A percentile compares a stretch with the other conserved stretches of the same genome.
Evolutionary conservation across 2,113 vertebrate genomes (phyloP).

Genomic region (Albula glossodonta): DNA sequence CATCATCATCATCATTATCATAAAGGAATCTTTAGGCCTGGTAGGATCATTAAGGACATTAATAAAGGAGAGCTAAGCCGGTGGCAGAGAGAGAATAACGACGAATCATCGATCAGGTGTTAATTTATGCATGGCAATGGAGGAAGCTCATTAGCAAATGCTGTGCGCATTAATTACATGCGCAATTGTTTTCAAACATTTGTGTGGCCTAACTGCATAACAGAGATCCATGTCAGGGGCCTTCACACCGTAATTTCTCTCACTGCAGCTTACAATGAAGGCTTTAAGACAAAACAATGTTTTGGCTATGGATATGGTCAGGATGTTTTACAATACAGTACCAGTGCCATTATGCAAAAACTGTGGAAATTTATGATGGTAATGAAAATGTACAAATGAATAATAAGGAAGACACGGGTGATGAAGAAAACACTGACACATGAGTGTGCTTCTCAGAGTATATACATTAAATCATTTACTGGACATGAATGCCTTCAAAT

Average conservation of each 20-base stretch:
- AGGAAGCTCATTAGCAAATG: neutral
- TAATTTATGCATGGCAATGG: conserved; percentile 1
- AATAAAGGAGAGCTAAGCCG: neutral
- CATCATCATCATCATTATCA: neutral
- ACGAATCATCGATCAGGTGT: conserved; percentile 2
- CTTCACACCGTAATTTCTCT: neutral
- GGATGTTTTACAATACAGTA: too few relatives aligned
- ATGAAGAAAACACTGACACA: too few relatives aligned
- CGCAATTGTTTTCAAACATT: neutral
- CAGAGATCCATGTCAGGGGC: neutral
- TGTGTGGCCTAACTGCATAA: neutral
- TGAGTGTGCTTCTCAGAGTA: too few relatives aligned
- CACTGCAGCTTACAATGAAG: neutral
- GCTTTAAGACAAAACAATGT: too few relatives aligned
- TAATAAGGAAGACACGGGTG: too few relatives aligned
- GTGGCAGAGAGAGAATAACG: neutral
- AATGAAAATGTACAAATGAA: neutral
- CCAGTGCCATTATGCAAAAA: too few relatives aligned
- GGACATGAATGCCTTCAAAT: too few relatives aligned
- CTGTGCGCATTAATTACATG: neutral
- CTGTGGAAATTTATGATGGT: neutral
- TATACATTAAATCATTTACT: too few relatives aligned
- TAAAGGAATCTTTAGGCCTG: neutral
- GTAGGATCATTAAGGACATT: neutral
- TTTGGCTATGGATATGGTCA: too few relatives aligned